Conservation (phyloP, 2,797 vertebrate species). For the Clamator glandarius region DNA sequence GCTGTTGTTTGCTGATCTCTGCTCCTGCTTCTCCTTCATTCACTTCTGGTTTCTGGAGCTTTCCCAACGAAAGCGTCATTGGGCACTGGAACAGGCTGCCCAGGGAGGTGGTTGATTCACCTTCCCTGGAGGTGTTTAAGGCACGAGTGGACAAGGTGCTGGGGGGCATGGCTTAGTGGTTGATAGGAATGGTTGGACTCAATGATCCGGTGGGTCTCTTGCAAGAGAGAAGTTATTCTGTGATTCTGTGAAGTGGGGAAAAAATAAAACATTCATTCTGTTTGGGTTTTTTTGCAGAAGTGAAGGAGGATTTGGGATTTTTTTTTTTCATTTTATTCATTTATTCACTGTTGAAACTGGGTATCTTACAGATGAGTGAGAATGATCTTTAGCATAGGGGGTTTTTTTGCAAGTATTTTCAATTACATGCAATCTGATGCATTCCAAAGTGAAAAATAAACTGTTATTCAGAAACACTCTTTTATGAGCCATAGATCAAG, state of each 20-base stretch:
- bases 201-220: no score
- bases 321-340: neutral
- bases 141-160: no score
- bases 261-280: neutral
- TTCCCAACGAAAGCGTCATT: neutral
- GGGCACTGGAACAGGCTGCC: no score
- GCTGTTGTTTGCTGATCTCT: slow-evolving; percentile 47
- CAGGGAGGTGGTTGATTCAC: no score
- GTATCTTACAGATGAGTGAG: neutral
- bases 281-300: neutral
- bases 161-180: no score
- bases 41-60: neutral
- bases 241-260: no score
- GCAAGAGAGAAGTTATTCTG: no score
- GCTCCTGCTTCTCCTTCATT: neutral
- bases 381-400: neutral
- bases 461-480: neutral
- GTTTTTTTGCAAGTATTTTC: neutral
- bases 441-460: neutral
- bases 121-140: no score
- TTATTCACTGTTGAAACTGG: neutral
- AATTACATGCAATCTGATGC: neutral
- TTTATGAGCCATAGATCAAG: neutral
- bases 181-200: no score
- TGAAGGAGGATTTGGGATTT: neutral